A percentile compares a stretch with the other conserved stretches of the same genome.
These are phyloP conservation scores for Henricia sp. DNA, from an alignment of 53 echinoderm and acorn worm genomes.

Conservation along the genomic window DNA sequence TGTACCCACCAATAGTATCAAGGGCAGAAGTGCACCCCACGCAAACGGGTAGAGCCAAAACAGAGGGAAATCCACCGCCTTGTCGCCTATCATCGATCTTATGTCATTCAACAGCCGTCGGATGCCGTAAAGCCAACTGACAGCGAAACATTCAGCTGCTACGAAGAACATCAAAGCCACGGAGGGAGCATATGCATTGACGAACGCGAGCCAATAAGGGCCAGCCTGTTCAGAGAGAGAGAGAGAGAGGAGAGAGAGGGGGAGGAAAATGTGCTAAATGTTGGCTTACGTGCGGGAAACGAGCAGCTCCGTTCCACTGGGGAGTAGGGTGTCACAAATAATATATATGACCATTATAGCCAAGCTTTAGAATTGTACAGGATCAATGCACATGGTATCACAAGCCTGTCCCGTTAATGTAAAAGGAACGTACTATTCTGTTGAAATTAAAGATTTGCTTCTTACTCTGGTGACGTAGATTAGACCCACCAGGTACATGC, in stretches of 20 bases:
- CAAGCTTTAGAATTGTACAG: too few species aligned
- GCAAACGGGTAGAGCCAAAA: slow-evolving; percentile 74
- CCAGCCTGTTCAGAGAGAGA: slow-evolving; percentile 70
- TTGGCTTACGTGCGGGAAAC: too few species aligned
- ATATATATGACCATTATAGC: too few species aligned
- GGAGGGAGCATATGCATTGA: slow-evolving; percentile 75
- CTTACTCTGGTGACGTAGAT: slow-evolving; percentile 73
- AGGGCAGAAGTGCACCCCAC: slow-evolving; percentile 73
- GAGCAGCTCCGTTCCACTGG: too few species aligned
- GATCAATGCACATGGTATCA: too few species aligned
- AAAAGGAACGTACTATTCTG: too few species aligned
- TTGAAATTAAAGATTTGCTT: too few species aligned
- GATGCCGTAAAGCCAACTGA: slow-evolving; percentile 79
- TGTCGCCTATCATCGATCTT: slow-evolving; percentile 73
- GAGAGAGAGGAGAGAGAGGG: too few species aligned
- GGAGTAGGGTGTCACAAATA: too few species aligned
- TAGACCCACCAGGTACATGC: slow-evolving; percentile 58
- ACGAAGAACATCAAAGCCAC: slow-evolving; percentile 74
- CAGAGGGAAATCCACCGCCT: slow-evolving; percentile 45
- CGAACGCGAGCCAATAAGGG: slow-evolving; percentile 80
- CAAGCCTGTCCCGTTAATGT: too few species aligned
- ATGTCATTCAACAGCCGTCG: slow-evolving; percentile 76
- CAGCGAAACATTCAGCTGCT: slow-evolving; percentile 64
- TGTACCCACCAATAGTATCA: slow-evolving; percentile 67
- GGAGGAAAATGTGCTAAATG: too few species aligned